Evolutionary conservation across 1,140 invertebrate genomes (phyloP).

Genomic region (Fopius arisanus): DNA sequence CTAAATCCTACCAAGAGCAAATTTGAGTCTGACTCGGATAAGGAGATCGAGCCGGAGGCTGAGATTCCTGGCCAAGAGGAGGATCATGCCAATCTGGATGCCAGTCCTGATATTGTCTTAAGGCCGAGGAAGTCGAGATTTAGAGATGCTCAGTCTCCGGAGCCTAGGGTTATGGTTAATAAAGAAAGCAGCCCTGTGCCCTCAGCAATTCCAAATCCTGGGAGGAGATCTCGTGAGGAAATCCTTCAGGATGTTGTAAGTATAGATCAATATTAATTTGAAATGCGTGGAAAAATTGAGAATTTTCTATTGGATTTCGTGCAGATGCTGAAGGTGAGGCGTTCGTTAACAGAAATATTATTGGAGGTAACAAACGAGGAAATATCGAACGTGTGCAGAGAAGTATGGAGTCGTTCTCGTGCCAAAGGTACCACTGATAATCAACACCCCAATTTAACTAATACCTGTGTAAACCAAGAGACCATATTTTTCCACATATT

Average conservation of each 20-base stretch:
- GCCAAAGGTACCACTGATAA: constrained; percentile 71
- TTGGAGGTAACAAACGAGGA: constrained; percentile 92
- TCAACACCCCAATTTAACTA: constrained; percentile 55
- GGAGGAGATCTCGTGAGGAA: constrained; percentile 62
- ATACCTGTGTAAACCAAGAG: constrained; percentile 14
- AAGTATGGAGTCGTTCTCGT: constrained; percentile 72
- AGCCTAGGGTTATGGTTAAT: constrained; percentile 37
- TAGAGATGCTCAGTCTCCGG: constrained; percentile 56
- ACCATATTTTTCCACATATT: neutral
- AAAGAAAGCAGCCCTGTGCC: constrained; percentile 46
- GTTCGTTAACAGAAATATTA: constrained; percentile 89
- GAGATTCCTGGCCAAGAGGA: constrained; percentile 43
- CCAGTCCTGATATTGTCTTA: constrained; percentile 56
- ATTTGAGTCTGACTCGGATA: constrained; percentile 74
- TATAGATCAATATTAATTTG: constrained; percentile 21
- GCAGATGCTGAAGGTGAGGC: constrained; percentile 88
- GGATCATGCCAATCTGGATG: constrained; percentile 47
- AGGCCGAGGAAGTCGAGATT: constrained; percentile 61
- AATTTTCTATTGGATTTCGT: constrained; percentile 35
- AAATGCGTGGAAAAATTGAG: neutral
- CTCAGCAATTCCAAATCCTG: constrained; percentile 32
- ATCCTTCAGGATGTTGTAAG: constrained; percentile 65
- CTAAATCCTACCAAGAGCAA: constrained; percentile 78
- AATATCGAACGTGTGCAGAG: constrained; percentile 81
- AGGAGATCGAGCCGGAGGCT: constrained; percentile 63